phyloP scores from a whole-genome alignment of 2,888 invertebrate species.

The Drosophila rubida region DNA sequence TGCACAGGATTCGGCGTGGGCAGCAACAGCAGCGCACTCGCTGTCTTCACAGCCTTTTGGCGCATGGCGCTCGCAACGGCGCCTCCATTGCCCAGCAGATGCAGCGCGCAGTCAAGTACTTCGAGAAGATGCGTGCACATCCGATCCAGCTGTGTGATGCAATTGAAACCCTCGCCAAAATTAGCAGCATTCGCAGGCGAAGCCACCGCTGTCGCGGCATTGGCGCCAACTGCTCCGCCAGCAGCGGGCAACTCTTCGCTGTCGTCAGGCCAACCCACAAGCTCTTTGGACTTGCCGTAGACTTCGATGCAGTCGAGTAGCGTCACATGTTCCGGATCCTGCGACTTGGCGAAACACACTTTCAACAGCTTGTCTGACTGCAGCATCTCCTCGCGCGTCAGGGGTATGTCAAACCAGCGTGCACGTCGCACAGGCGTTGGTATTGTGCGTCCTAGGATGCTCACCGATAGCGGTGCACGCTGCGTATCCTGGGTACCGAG shows the following conservation, averaged over 20 bases:
- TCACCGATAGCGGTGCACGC: slow-evolving; percentile 82
- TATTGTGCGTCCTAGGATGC: slow-evolving; percentile 88
- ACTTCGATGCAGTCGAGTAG: slow-evolving; percentile 98
- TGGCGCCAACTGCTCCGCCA: slow-evolving; percentile 62
- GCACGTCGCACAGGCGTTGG: slow-evolving; percentile 90
- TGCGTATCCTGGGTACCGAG: slow-evolving; percentile 88
- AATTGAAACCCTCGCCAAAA: slow-evolving; percentile 77
- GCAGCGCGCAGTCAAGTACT: slow-evolving; percentile 90
- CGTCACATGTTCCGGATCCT: slow-evolving; percentile 94
- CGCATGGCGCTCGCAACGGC: slow-evolving; percentile 84
- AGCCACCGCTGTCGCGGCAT: slow-evolving; percentile 79
- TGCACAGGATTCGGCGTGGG: slow-evolving; percentile 91
- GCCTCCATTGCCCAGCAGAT: slow-evolving; percentile 85
- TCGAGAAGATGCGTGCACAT: slow-evolving; percentile 89
- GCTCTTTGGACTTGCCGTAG: slow-evolving; percentile 97
- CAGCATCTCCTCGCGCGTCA: slow-evolving; percentile 96
- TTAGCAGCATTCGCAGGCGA: slow-evolving; percentile 46
- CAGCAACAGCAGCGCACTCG: slow-evolving; percentile 87
- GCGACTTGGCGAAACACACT: slow-evolving; percentile 93
- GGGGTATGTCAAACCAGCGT: slow-evolving; percentile 98
- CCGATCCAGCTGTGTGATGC: slow-evolving; percentile 85
- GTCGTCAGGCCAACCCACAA: slow-evolving; percentile 99
- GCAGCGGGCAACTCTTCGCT: slow-evolving; percentile 88
- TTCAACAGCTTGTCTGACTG: slow-evolving; percentile 96
- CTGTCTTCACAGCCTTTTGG: slow-evolving; percentile 88